These are phyloP conservation scores for Hirtodrosophila cameraria DNA, from an alignment of 2,888 invertebrate species.

Conservation along the genomic window DNA sequence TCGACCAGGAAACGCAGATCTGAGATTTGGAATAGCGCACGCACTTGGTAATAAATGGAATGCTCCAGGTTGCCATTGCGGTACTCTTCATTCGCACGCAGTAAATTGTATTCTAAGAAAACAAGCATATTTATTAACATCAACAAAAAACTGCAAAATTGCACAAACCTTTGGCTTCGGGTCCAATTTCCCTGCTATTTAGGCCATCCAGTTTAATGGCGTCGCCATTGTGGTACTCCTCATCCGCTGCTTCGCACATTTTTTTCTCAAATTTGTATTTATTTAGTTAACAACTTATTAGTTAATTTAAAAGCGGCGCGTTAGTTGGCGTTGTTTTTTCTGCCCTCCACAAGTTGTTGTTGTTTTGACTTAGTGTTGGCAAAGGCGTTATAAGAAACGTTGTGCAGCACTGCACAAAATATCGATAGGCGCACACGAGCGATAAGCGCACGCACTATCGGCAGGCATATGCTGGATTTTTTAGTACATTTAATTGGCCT, in stretches of 20 bases:
- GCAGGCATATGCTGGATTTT: conserved; percentile 25
- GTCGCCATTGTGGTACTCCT: no score
- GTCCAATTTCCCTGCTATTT: conserved; percentile 58
- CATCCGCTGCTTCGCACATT: conserved; percentile 28
- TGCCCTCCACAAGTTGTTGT: conserved; percentile 54
- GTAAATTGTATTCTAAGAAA: conserved; percentile 60
- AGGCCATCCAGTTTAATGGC: conserved; percentile 17
- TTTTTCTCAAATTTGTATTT: neutral
- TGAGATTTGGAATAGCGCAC: conserved; percentile 73
- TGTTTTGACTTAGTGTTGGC: conserved; percentile 27
- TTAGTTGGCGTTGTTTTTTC: conserved; percentile 3
- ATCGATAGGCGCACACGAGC: conserved; percentile 28
- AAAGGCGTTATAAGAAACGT: neutral
- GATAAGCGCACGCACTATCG: conserved; percentile 1
- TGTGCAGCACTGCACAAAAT: conserved; percentile 27
- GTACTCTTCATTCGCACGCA: conserved; percentile 79
- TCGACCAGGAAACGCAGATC: conserved; percentile 69
- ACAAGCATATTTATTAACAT: neutral
- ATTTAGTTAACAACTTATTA: no score
- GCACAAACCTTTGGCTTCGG: conserved; percentile 73
- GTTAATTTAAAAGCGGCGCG: conserved; percentile 35
- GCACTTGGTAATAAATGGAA: conserved; percentile 81
- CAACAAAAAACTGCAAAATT: neutral
- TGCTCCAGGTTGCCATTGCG: conserved; percentile 63
- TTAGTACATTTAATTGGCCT: conserved; percentile 21